Conservation (phyloP, 2,888 invertebrate genomes). For the Trissolcus japonicus region DNA sequence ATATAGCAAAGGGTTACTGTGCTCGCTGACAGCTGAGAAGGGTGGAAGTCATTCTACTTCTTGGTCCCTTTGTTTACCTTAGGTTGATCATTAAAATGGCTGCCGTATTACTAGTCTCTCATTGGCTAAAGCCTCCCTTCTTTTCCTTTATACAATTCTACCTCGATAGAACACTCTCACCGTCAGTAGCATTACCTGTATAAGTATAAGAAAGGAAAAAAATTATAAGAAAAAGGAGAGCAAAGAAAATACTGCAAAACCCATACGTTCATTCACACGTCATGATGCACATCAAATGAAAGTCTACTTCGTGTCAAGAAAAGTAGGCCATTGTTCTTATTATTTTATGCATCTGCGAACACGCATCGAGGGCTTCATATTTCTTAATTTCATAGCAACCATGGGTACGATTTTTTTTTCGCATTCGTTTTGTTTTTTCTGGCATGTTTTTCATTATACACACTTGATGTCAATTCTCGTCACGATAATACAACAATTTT, state of each 20-base stretch:
- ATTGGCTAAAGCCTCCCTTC: constrained; percentile 71
- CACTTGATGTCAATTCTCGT: no score
- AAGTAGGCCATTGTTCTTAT: constrained; percentile 55
- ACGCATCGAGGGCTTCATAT: not conserved
- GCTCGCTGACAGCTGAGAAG: constrained; percentile 52
- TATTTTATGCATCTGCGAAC: constrained; percentile 31
- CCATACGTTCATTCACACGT: constrained; percentile 55
- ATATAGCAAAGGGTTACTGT: constrained; percentile 54
- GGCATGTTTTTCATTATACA: no score
- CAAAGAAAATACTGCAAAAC: constrained; percentile 49
- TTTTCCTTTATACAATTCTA: constrained; percentile 54
- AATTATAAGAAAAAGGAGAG: constrained; percentile 30
- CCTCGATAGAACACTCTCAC: constrained; percentile 64
- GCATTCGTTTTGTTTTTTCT: no score
- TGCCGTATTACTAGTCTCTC: constrained; percentile 72
- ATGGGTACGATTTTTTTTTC: not conserved
- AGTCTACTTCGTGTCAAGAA: constrained; percentile 50
- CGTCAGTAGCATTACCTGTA: constrained; percentile 59
- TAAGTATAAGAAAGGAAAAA: constrained; percentile 35
- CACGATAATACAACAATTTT: no score
- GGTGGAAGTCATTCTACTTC: constrained; percentile 60
- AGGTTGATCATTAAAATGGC: constrained; percentile 76
- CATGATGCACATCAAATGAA: constrained; percentile 51
- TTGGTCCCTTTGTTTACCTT: constrained; percentile 73
- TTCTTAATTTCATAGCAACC: constrained; percentile 2